phyloP scores from a whole-genome alignment of 2,888 invertebrate genomes.

The Tetheella fluctuosa region DNA sequence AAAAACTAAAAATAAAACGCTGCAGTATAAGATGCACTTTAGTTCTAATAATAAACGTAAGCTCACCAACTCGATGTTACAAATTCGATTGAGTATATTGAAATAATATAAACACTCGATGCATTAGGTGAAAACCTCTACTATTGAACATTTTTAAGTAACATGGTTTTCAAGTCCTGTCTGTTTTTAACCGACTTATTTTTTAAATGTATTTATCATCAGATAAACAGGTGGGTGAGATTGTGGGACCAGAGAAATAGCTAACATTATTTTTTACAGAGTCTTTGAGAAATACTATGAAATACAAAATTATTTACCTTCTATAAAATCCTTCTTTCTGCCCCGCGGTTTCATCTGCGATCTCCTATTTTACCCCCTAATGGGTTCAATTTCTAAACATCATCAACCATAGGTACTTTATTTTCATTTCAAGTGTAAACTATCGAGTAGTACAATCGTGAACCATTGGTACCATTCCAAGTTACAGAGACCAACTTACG shows the following conservation, averaged over 20 bases:
- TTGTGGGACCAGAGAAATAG: no score
- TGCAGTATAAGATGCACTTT: conserved; percentile 11
- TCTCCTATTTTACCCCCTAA: no score
- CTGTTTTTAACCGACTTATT: no score
- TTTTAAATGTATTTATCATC: no score
- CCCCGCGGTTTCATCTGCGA: no score
- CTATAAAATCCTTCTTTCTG: no score
- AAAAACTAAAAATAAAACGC: background rate
- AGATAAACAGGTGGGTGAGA: no score
- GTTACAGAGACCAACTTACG: conserved; percentile 15
- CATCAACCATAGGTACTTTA: background rate
- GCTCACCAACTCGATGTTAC: conserved; percentile 3
- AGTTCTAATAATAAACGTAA: conserved; percentile 13
- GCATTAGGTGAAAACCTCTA: background rate
- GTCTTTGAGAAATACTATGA: no score
- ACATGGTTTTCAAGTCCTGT: no score
- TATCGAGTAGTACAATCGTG: background rate
- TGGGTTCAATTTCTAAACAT: no score
- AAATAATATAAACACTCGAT: conserved; percentile 16
- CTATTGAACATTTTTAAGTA: background rate
- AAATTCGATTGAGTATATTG: conserved; percentile 13
- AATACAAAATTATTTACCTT: no score
- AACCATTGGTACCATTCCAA: background rate
- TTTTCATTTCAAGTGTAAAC: background rate
- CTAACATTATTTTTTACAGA: no score